Base-by-base conservation (phyloP, 2,888 invertebrate genomes). In the Lypha dubia region DNA sequence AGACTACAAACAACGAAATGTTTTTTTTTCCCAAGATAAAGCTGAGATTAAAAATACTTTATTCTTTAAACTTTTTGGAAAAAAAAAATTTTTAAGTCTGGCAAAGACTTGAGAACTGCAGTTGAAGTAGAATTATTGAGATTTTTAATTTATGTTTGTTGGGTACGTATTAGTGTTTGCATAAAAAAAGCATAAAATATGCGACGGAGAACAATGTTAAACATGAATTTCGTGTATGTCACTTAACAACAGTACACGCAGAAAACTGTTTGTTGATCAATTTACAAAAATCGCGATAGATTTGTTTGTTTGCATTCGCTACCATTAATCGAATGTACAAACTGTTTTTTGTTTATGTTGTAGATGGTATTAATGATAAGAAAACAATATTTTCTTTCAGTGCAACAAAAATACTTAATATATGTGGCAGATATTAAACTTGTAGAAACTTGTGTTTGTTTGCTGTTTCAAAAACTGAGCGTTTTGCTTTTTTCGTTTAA, bases 201-300 rank as follows among this genome's bases (percentile, higher is more conserved):
- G 28, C 2, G 28, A 2, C 76, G 80, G 80, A 77, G 77, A 81
- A 74, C 84, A 84, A 77, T 84, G 84, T 84, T 71, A 73, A 84
- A 81, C 84, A 81, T 77, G 80, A 68, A 84, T 60, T 84, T 84
- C 75, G 71, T 79, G 67, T 79, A 44, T 84, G 79, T 84, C 77
- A 81, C 73, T 77, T 80, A 56, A 49, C 38, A 73, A 73, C n/a
- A 49, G 2, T 83, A 83, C 83, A 83, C 73, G 20, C 44, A 77
- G 63, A 80, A 77, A 56, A 79, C 67, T 17, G 24, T 62, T 28
- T n/a, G n/a, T 28, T n/a, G n/a, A 22, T 22, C 22, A 2, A 65
- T 46, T 32, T 24, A 24, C 0, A 13, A 35, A 58, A 0, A 8
- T 35, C 35, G 35, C 2, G 17, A 11, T 4, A 35, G 3, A 49